Percentiles rank a stretch among this genome's conserved stretches.
phyloP scores from a whole-genome alignment of 2,888 invertebrate species.

The Eurytoma californica region DNA sequence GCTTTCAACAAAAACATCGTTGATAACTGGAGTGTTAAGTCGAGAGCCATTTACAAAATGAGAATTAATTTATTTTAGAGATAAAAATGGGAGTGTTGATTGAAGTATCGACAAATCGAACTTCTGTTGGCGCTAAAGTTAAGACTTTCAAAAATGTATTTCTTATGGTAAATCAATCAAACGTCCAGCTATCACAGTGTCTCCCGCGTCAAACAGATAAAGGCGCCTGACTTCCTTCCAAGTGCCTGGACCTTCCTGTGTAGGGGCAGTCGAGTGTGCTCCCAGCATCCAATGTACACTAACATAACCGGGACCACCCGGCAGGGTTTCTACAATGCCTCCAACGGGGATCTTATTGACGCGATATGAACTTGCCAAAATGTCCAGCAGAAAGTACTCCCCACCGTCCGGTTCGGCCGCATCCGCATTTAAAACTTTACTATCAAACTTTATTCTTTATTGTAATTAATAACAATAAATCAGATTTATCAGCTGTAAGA shows the following conservation, averaged over 20 bases:
- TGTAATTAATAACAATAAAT: too few species aligned
- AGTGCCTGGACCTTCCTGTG: slow-evolving; percentile 53
- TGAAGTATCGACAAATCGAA: background rate
- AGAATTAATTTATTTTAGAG: background rate
- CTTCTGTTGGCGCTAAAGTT: background rate
- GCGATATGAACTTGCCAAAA: slow-evolving; percentile 61
- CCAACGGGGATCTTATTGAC: slow-evolving; percentile 70
- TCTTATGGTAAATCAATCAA: slow-evolving; percentile 69
- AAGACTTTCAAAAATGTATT: slow-evolving; percentile 47
- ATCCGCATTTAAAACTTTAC: background rate
- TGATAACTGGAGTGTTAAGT: background rate
- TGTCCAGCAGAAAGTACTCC: slow-evolving; percentile 22
- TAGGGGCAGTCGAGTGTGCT: slow-evolving; percentile 5
- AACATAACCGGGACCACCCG: slow-evolving; percentile 69
- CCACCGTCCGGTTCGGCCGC: background rate
- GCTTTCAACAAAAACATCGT: too few species aligned
- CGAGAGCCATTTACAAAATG: background rate
- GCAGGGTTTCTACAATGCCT: slow-evolving; percentile 63
- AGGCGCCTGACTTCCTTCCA: slow-evolving; percentile 60
- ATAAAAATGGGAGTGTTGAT: background rate
- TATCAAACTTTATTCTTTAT: background rate
- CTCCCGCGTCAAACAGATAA: slow-evolving; percentile 70
- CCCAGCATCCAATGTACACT: slow-evolving; percentile 26
- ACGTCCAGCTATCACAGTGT: slow-evolving; percentile 69
- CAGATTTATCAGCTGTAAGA: too few species aligned